Percentiles rank a stretch among this genome's conserved stretches.
Evolutionary conservation across 2,888 invertebrate genomes (phyloP).

Genomic region (Cataglyphis cursor): DNA sequence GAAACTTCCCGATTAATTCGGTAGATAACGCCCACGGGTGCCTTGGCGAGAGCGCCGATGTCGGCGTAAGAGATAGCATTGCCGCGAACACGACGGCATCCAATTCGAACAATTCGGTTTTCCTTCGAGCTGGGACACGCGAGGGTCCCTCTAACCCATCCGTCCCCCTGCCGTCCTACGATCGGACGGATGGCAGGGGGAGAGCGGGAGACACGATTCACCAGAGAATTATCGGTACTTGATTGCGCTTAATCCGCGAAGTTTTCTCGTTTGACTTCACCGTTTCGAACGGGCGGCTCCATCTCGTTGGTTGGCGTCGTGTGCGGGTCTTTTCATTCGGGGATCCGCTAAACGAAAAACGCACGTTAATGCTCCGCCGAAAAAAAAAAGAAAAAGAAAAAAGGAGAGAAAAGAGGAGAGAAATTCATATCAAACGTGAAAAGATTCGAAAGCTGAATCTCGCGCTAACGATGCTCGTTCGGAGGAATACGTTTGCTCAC

Average conservation of each 20-base stretch:
- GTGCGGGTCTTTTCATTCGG: constrained; percentile 61
- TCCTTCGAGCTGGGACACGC: constrained; percentile 61
- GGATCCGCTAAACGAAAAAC: constrained; percentile 66
- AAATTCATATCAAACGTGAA: constrained; percentile 73
- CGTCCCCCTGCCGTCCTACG: constrained; percentile 37
- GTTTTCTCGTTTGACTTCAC: constrained; percentile 76
- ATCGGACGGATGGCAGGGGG: not conserved
- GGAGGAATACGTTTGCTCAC: constrained; percentile 69
- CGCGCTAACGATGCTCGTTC: constrained; percentile 68
- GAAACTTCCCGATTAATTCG: constrained; percentile 78
- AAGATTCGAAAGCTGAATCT: constrained; percentile 61
- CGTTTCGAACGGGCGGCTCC: constrained; percentile 53
- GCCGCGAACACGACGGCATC: constrained; percentile 48
- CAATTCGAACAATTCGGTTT: constrained; percentile 65
- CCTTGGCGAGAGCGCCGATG: constrained; percentile 56
- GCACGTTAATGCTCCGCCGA: constrained; percentile 50
- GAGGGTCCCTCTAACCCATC: constrained; percentile 45
- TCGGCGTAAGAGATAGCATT: constrained; percentile 48
- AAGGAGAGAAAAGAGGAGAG: not conserved
- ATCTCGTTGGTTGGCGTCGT: constrained; percentile 48
- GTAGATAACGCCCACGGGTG: constrained; percentile 67
- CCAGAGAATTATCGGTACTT: constrained; percentile 77
- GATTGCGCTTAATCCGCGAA: constrained; percentile 78
- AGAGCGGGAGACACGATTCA: constrained; percentile 64
- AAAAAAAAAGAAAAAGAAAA: constrained; percentile 49